Conservation (phyloP, 2,797 vertebrate genomes). For the Bradypodion ventrale region DNA sequence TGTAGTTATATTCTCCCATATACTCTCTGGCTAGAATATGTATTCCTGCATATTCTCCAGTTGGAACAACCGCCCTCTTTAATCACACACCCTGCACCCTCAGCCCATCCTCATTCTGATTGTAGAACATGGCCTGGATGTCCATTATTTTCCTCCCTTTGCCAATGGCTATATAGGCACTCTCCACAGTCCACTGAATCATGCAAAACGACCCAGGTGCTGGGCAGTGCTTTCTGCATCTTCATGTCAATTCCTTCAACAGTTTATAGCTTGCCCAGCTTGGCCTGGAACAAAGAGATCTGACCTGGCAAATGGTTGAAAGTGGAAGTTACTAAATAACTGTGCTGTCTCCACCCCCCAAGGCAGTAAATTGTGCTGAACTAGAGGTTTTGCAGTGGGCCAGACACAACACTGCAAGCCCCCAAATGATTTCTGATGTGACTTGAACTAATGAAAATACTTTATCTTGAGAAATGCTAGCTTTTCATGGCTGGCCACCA, state of each 20-base stretch:
- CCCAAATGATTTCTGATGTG: constrained; percentile 65
- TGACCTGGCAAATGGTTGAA: constrained; percentile 66
- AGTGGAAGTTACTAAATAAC: constrained; percentile 71
- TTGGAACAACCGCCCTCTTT: neutral
- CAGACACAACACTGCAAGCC: constrained; percentile 63
- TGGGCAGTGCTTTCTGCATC: neutral
- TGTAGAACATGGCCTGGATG: neutral
- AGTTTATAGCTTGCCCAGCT: constrained; percentile 58
- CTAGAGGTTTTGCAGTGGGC: constrained; percentile 63
- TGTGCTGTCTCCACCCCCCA: constrained; percentile 65
- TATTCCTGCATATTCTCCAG: neutral
- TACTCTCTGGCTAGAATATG: neutral
- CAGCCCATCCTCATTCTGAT: neutral
- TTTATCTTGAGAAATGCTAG: constrained; percentile 36
- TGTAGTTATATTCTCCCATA: neutral
- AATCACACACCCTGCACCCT: neutral
- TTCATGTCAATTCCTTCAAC: neutral
- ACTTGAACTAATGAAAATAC: constrained; percentile 49
- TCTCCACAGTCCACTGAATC: neutral
- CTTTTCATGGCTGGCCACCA: neutral
- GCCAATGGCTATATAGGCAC: neutral
- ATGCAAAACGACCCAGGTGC: constrained; percentile 41
- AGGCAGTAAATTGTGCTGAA: constrained; percentile 74
- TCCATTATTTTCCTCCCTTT: neutral
- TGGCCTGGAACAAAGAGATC: constrained; percentile 62